phyloP scores from a whole-genome alignment of 2,113 vertebrate genomes.

The Sturnira hondurensis region DNA sequence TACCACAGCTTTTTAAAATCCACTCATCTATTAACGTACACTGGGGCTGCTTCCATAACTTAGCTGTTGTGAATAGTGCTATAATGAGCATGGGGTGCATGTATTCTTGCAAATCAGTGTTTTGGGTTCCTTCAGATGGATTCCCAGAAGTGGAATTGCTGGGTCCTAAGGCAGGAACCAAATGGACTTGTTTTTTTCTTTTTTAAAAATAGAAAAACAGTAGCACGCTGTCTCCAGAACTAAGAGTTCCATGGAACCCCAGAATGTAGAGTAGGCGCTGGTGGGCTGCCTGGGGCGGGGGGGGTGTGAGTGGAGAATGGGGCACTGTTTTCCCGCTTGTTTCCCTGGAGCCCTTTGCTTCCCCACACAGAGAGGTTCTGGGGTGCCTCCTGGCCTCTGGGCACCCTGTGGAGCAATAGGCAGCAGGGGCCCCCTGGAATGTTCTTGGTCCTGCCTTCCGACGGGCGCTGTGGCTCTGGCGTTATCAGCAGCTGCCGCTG shows the following conservation, averaged over 20 bases:
- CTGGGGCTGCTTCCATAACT: background rate
- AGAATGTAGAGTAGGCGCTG: background rate
- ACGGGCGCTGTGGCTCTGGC: too few species aligned
- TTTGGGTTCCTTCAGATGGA: background rate
- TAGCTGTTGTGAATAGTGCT: background rate
- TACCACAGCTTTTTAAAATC: background rate
- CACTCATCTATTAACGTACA: background rate
- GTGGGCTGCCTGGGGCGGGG: background rate
- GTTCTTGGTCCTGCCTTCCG: background rate
- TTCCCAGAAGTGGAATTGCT: background rate
- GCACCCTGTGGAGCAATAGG: accelerated
- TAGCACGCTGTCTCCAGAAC: background rate
- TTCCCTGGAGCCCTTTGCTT: background rate
- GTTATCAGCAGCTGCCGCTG: background rate
- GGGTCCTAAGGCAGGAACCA: background rate
- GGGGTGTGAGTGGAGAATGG: background rate
- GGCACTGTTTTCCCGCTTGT: background rate
- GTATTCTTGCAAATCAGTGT: background rate
- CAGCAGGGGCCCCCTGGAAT: background rate
- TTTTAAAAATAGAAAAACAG: background rate
- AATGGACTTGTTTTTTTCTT: background rate
- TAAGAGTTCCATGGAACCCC: background rate
- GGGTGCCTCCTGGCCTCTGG: background rate
- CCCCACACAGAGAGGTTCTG: background rate
- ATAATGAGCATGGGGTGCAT: background rate